These are phyloP conservation scores for Ryuthela nishihirai DNA, from an alignment of 2,888 invertebrate species.

Conservation along the genomic window DNA sequence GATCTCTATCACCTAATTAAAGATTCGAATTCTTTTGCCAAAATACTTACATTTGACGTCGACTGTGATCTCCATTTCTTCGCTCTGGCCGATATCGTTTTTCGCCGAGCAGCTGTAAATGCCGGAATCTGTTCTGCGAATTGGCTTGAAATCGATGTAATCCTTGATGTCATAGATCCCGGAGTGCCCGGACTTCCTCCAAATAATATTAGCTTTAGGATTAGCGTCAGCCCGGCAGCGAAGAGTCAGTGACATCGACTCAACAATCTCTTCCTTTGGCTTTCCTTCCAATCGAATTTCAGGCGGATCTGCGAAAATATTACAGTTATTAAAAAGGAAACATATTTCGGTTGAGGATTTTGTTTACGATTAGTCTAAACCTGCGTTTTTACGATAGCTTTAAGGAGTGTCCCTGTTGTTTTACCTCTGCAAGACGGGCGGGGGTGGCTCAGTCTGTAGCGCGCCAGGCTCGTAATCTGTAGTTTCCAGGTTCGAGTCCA, in stretches of 20 bases:
- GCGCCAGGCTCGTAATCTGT: no score
- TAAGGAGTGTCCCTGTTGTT: no score
- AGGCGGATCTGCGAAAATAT: conserved; percentile 55
- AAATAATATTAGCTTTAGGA: conserved; percentile 67
- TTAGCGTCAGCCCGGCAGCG: conserved; percentile 69
- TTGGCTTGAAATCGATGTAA: conserved; percentile 47
- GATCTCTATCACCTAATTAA: no score
- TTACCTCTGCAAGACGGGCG: no score
- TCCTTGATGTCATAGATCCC: conserved; percentile 47
- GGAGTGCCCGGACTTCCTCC: conserved; percentile 57
- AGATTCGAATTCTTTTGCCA: no score
- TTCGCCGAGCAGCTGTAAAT: conserved; percentile 76
- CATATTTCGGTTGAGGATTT: no score
- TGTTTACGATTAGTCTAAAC: no score
- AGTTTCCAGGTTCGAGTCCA: no score
- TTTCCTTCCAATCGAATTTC: conserved; percentile 56
- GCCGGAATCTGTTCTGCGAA: conserved; percentile 52
- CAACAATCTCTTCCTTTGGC: conserved; percentile 60
- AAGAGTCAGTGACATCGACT: conserved; percentile 65
- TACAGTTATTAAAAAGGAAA: no score
- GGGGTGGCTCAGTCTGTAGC: no score
- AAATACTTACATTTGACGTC: conserved; percentile 88
- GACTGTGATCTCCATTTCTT: conserved; percentile 74
- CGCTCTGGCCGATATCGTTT: conserved; percentile 77
- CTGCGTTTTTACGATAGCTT: no score